phyloP scores from a whole-genome alignment of 1,140 invertebrate species.

The Pomacea maculata region DNA sequence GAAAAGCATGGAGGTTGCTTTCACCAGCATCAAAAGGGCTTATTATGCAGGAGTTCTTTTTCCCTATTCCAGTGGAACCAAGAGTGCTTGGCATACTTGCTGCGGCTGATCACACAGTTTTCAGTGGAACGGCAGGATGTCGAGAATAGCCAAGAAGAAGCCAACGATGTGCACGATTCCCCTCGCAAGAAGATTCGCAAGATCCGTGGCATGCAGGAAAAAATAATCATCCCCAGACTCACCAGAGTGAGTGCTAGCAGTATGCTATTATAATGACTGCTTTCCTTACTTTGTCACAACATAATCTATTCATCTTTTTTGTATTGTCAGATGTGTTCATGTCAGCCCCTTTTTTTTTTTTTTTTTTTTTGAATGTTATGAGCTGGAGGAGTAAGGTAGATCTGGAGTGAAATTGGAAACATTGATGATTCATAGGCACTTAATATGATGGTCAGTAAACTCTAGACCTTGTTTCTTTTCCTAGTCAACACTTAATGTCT shows the following conservation, averaged over 20 bases:
- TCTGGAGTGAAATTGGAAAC: neutral
- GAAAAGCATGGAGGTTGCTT: neutral
- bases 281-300: too few species aligned
- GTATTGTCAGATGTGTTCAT: too few species aligned
- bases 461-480: conserved; percentile 26
- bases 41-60: neutral
- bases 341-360: too few species aligned
- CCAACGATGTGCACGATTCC: conserved; percentile 55
- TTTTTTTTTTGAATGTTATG: too few species aligned
- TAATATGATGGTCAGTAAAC: neutral
- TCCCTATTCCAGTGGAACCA: conserved; percentile 82
- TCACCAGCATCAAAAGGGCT: neutral
- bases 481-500: conserved; percentile 79
- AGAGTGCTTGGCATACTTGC: conserved; percentile 86
- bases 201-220: conserved; percentile 67
- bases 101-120: conserved; percentile 82
- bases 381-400: too few species aligned
- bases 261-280: too few species aligned
- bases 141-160: conserved; percentile 53
- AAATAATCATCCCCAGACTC: conserved; percentile 74
- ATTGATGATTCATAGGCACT: neutral
- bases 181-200: conserved; percentile 64
- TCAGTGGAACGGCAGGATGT: conserved; percentile 72
- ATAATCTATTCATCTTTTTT: too few species aligned
- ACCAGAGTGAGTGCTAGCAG: conserved; percentile 66